These are phyloP conservation scores for Oikopleura vanhoeffeni DNA, from an alignment of 23 tunicate genomes.

Conservation along the genomic window DNA sequence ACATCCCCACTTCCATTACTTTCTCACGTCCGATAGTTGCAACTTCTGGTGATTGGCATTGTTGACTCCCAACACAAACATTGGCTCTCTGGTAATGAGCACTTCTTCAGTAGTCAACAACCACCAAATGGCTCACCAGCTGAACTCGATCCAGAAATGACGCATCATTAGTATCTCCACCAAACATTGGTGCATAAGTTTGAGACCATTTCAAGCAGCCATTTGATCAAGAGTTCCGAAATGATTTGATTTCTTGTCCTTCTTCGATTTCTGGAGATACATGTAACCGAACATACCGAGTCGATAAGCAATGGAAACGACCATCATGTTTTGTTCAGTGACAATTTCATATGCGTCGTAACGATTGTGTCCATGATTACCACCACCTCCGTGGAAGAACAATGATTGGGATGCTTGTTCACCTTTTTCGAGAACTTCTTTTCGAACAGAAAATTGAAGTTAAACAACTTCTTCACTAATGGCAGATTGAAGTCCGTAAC, in stretches of 20 bases:
- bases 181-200: background rate
- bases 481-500: no score
- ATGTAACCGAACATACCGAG: background rate
- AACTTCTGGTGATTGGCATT: no score
- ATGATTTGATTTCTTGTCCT: background rate
- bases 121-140: background rate
- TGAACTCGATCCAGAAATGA: background rate
- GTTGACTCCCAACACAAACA: background rate
- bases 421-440: no score
- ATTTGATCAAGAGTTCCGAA: background rate
- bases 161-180: background rate
- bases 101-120: background rate
- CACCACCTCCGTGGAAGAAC: background rate
- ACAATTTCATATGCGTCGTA: background rate
- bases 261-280: slow-evolving; percentile 4
- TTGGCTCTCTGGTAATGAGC: no score
- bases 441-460: no score
- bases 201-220: slow-evolving; percentile 8
- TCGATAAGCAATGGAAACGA: slow-evolving; percentile 8
- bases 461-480: background rate
- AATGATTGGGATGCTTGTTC: no score
- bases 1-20: no score
- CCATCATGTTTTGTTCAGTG: slow-evolving; percentile 5
- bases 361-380: background rate
- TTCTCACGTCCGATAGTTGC: no score